Evolutionary conservation across 2,113 vertebrate species (phyloP), one percentile per base, ranked within the genome.

Genomic region (Solea senegalensis): DNA sequence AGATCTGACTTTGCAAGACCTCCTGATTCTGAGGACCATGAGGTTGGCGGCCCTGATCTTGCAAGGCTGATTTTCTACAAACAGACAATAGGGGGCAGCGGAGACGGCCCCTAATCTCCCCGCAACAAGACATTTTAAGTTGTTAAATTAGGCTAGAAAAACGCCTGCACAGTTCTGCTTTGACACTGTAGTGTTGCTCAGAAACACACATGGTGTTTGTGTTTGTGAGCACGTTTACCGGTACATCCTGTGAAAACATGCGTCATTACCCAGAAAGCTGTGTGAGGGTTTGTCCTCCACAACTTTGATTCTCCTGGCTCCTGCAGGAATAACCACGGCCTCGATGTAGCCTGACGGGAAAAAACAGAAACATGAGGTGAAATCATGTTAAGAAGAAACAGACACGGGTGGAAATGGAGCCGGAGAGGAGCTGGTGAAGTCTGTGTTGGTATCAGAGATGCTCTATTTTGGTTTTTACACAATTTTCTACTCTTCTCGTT

Each of bases 251-350:
- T 50, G 62, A 49, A 74, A 39, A 43, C 13, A 68, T 14, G 28
- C 61, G 51, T 58, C 78, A 65, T 96, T 97, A 99, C 97, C 97
- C 86, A 99, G 93, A 92, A 98, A 99, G 89, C 97, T 98, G 91
- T 98, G 97, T 46, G 95, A 97, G 34, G 98, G 98, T 66, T 96
- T 97, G 88, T 98, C 95, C 80, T 99, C 97, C 77, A 98, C 95
- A 66, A 99, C 96, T 70, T 96, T 95, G 80, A 99, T 99, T 79
- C 97, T 91, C 60, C 96, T 91, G 3, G 98, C 98, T 63, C 97
- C 97, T 1, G 94, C 95, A 4, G 98, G 98, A 86, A 99, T 99
- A 69, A 98, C 81, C 14, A 92, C 92, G 0, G 98, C 98, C 92
- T 99, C 97, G 0, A 99, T 95, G 84, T 99, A 99, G 90, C 98